phyloP scores from a whole-genome alignment of 2,888 invertebrate genomes.

The Hyalella azteca region DNA sequence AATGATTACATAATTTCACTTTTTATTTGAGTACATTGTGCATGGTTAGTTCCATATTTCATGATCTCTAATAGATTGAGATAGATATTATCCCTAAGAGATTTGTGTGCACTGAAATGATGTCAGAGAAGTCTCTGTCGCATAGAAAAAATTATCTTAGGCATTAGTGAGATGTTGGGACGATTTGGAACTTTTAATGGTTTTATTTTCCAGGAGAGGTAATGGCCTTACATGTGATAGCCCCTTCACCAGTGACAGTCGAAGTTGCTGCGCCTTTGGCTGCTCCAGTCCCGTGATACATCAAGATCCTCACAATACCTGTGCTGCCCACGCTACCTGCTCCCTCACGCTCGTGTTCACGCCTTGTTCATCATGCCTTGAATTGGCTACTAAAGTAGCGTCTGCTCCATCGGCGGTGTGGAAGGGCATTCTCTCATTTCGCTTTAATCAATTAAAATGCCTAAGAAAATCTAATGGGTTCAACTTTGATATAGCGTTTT shows the following conservation, averaged over 20 bases:
- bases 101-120: too few species aligned
- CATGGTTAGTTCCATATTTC: too few species aligned
- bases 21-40: too few species aligned
- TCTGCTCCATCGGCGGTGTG: not conserved
- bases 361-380: not conserved
- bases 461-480: not conserved
- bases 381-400: not conserved
- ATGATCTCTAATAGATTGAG: too few species aligned
- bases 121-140: too few species aligned
- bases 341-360: not conserved
- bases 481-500: not conserved
- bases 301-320: not conserved
- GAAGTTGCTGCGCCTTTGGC: not conserved
- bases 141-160: too few species aligned
- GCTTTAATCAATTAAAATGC: slow-evolving; percentile 17
- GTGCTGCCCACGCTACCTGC: slow-evolving; percentile 12
- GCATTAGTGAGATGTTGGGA: too few species aligned
- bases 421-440: not conserved
- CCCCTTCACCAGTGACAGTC: not conserved
- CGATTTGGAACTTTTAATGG: too few species aligned
- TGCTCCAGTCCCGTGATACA: not conserved
- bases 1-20: too few species aligned
- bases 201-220: too few species aligned
- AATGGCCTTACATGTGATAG: too few species aligned
- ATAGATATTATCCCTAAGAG: too few species aligned